Evolutionary conservation across 2,888 invertebrate species (phyloP), one percentile per base, ranked within the genome.

Genomic region (Argyresthia albistria): DNA sequence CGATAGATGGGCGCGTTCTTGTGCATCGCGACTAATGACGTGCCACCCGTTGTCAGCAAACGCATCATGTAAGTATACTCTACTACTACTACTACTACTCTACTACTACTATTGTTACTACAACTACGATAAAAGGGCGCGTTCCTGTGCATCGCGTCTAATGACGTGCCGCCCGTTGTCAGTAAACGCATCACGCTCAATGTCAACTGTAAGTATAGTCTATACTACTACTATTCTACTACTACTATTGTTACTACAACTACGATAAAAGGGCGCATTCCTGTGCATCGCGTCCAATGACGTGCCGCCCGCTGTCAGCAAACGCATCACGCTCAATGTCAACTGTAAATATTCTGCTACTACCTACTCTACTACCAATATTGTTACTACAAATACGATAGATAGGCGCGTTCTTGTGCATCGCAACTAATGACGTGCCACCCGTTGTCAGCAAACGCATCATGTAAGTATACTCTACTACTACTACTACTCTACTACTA

Each of bases 211-310:
- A 83, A 95, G 96, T 92, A 66, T 42, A 15, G 46, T 15, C 49
- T 25, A 25, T 25, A 25, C 6, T 25, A 25, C 25, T 25, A 25
- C 25, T 25, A 25, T 2, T 25, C 25, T 25, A 25, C 25, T 25
- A 25, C 25, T 25, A 25, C 3, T 25, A n/a, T 39, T 6, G 3
- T 8, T n/a, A 11, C n/a, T 39, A 9, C n/a, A 4, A 39, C 3
- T 25, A 25, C 25, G 25, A 25, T 6, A 25, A 6, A 25, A 4
- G 25, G 97, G 96, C 42, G 93, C 95, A 36, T 97, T 96, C 78
- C 90, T 97, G 64, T 97, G 97, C 87, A 96, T 96, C 66, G 97
- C 97, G 11, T 93, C 93, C 68, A 97, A 97, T 74, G 95, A 96
- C 75, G 96, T 97, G 46, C 96, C 96, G 35, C 96, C 96, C 6